phyloP scores from a whole-genome alignment of 2,888 invertebrate species.

The Cataglyphis cursor region DNA sequence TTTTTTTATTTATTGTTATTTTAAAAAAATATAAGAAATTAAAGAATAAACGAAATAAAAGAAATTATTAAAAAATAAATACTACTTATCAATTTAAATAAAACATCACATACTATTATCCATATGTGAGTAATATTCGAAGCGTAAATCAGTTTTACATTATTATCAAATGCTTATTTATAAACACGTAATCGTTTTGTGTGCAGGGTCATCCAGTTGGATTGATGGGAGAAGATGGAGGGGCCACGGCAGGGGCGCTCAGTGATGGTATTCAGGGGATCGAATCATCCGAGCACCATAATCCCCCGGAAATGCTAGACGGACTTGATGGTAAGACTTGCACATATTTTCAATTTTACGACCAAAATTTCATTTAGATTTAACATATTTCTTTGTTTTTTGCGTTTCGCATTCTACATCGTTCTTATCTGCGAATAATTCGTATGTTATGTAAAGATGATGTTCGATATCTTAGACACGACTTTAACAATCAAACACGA shows the following conservation, averaged over 20 bases:
- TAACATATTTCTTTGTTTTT: conserved; percentile 72
- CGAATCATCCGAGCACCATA: conserved; percentile 85
- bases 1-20: not conserved
- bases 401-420: not conserved
- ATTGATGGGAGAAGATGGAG: conserved; percentile 84
- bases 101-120: not conserved
- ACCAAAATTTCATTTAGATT: conserved; percentile 76
- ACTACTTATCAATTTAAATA: not conserved
- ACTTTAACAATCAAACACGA: not conserved
- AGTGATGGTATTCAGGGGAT: conserved; percentile 84
- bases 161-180: conserved; percentile 33
- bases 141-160: not conserved
- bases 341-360: conserved; percentile 67
- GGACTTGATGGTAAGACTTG: conserved; percentile 87
- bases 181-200: conserved; percentile 60
- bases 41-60: too few species aligned
- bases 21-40: not conserved
- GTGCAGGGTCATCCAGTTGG: conserved; percentile 85
- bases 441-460: not conserved
- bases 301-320: conserved; percentile 86
- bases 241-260: conserved; percentile 82
- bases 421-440: not conserved
- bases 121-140: not conserved
- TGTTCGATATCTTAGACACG: not conserved
- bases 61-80: not conserved